These are phyloP conservation scores for Neosilurus hyrtlii DNA, from an alignment of 2,797 vertebrate genomes.

Conservation along the genomic window DNA sequence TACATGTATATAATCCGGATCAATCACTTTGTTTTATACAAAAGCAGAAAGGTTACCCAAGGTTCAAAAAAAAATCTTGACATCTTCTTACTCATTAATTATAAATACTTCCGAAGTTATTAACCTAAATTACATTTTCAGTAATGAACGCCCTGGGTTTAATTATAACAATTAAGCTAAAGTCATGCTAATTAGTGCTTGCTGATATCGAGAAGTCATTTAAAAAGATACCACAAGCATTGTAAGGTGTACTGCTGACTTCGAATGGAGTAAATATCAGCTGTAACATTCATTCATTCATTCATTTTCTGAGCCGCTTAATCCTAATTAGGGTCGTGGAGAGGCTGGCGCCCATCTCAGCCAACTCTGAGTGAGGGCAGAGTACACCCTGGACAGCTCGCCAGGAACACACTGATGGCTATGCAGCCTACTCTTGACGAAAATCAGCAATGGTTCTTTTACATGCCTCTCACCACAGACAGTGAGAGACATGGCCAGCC, in stretches of 20 bases:
- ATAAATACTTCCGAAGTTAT: neutral
- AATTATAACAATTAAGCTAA: neutral
- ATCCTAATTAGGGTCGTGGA: no score
- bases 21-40: neutral
- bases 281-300: neutral
- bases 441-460: no score
- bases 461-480: no score
- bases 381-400: no score
- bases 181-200: neutral
- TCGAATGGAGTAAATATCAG: neutral
- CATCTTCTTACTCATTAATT: neutral
- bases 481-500: no score
- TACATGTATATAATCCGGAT: neutral
- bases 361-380: no score
- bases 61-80: neutral
- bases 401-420: no score
- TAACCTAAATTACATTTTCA: neutral
- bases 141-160: neutral
- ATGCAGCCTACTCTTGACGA: no score
- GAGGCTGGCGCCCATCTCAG: no score
- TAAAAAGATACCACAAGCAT: neutral
- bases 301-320: no score
- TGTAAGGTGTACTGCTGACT: neutral
- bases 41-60: neutral
- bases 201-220: neutral